A percentile compares a stretch with the other conserved stretches of the same genome.
phyloP scores from a whole-genome alignment of 1,140 invertebrate genomes.

The Watersipora subatra region DNA sequence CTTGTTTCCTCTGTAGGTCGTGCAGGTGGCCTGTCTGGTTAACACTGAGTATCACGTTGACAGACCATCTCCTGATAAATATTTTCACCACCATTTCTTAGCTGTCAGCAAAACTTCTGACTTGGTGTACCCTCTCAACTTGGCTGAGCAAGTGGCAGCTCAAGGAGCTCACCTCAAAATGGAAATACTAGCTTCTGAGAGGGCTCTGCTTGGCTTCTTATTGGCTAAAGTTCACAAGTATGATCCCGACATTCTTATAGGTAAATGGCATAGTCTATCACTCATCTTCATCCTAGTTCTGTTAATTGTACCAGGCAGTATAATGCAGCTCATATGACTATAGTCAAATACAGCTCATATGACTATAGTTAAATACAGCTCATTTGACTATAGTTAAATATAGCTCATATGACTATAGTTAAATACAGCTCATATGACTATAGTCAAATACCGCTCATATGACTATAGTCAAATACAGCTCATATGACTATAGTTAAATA shows the following conservation, averaged over 20 bases:
- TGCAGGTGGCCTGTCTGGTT: slow-evolving; percentile 65
- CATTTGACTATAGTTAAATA: neutral
- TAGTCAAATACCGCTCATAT: no score
- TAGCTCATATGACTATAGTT: no score
- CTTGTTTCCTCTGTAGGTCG: slow-evolving; percentile 51
- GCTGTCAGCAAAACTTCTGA: slow-evolving; percentile 5
- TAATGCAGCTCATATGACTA: slow-evolving; percentile 11
- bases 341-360: no score
- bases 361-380: no score
- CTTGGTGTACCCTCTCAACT: slow-evolving; percentile 2
- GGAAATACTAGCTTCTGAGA: slow-evolving; percentile 66
- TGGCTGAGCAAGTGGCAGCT: neutral
- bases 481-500: no score
- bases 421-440: no score
- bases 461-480: no score
- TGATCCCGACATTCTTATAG: slow-evolving; percentile 67
- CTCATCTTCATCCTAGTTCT: no score
- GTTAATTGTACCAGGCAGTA: no score
- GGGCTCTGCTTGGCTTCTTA: slow-evolving; percentile 61
- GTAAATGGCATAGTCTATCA: no score
- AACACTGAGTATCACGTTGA: slow-evolving; percentile 48
- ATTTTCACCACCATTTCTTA: slow-evolving; percentile 65
- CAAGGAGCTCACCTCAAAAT: slow-evolving; percentile 44
- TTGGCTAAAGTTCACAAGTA: slow-evolving; percentile 56
- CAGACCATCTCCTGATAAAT: slow-evolving; percentile 52